A percentile compares a stretch with the other conserved stretches of the same genome.
These are phyloP conservation scores for Tolypeutes matacus DNA, from an alignment of 2,797 vertebrate species.

Conservation along the genomic window DNA sequence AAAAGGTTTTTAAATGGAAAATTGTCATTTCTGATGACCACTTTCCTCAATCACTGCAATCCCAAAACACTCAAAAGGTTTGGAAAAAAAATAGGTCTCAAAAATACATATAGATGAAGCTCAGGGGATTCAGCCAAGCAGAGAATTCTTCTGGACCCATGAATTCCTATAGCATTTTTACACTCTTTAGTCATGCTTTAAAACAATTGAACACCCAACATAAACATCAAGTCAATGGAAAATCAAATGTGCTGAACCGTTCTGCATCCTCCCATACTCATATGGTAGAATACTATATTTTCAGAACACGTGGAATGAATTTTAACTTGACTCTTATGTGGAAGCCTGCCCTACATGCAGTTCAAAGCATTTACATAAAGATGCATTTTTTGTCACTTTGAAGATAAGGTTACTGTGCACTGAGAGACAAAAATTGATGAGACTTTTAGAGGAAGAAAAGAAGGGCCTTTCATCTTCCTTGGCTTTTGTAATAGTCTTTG, in stretches of 20 bases:
- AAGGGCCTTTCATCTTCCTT: not conserved
- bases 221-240: constrained; percentile 84
- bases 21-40: constrained; percentile 77
- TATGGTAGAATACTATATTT: constrained; percentile 81
- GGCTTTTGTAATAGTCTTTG: constrained; percentile 44
- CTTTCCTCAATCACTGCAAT: constrained; percentile 82
- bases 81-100: constrained; percentile 68
- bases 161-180: constrained; percentile 85
- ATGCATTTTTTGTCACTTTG: constrained; percentile 74
- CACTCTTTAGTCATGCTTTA: constrained; percentile 87
- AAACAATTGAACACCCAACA: constrained; percentile 87
- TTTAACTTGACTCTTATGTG: constrained; percentile 77
- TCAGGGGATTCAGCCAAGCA: constrained; percentile 85
- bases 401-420: constrained; percentile 63
- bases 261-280: constrained; percentile 85
- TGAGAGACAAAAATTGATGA: not conserved
- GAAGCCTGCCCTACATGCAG: constrained; percentile 73
- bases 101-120: constrained; percentile 81
- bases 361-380: constrained; percentile 83
- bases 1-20: constrained; percentile 81
- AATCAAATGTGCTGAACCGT: constrained; percentile 84
- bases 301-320: constrained; percentile 84
- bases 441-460: not conserved
- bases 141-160: constrained; percentile 85
- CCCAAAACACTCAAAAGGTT: constrained; percentile 83